Conservation (phyloP, 2,113 vertebrate species). For the Apodemus sylvaticus region DNA sequence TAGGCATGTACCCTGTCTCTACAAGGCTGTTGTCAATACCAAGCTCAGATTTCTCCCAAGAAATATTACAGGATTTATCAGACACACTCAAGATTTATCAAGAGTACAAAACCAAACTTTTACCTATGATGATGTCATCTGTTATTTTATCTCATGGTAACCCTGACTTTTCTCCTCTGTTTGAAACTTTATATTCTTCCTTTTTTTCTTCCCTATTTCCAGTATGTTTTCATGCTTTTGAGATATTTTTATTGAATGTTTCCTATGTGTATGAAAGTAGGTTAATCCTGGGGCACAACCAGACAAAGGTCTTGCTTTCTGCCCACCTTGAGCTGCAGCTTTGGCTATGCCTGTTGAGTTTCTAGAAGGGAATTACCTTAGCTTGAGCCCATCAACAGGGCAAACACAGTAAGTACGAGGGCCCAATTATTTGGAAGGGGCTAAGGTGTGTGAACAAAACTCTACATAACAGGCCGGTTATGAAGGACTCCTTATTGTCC, state of each 20-base stretch:
- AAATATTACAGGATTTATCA: background rate
- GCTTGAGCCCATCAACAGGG: background rate
- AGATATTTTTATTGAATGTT: background rate
- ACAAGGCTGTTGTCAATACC: background rate
- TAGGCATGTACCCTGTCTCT: background rate
- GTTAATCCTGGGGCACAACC: background rate
- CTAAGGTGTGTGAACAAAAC: background rate
- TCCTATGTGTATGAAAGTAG: background rate
- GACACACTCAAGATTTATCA: background rate
- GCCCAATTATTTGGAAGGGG: background rate
- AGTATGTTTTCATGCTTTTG: conserved; percentile 20
- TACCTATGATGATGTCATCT: background rate
- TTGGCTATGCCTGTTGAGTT: background rate
- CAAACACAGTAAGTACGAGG: background rate
- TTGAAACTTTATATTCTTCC: background rate
- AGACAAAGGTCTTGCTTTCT: background rate
- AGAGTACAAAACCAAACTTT: background rate
- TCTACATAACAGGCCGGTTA: background rate
- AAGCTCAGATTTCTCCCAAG: background rate
- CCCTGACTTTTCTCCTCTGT: background rate
- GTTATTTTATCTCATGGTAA: background rate
- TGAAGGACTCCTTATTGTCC: background rate
- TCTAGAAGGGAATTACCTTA: background rate
- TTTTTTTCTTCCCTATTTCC: background rate
- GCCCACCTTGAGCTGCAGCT: background rate